These are phyloP conservation scores for Fulica atra DNA, from an alignment of 2,113 vertebrate species.

Conservation along the genomic window DNA sequence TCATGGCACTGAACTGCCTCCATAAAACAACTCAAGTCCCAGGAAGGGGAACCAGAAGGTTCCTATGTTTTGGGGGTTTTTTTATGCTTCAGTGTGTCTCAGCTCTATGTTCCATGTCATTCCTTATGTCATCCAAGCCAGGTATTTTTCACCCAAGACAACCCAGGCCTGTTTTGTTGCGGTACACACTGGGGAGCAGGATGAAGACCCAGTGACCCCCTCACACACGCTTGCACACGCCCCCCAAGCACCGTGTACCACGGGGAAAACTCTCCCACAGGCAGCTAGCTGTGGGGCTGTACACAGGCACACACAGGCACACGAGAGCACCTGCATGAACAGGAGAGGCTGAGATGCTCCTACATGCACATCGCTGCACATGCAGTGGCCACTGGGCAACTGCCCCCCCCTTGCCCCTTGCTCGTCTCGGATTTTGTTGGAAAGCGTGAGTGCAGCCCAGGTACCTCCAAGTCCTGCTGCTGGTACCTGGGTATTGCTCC, in stretches of 20 bases:
- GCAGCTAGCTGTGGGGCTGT: fast-evolving
- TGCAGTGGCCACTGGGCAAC: fast-evolving
- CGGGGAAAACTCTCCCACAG: not conserved
- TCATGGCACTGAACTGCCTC: not conserved
- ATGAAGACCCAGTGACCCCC: not conserved
- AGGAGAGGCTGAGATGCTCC: not conserved
- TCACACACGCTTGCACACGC: fast-evolving
- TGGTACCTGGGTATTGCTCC: not conserved
- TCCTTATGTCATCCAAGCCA: not conserved
- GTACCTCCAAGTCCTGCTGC: not conserved
- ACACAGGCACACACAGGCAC: fast-evolving
- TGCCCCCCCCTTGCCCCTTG: not conserved
- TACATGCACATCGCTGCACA: fast-evolving
- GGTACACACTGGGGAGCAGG: not conserved
- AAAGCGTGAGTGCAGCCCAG: not conserved
- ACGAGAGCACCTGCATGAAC: too few relatives aligned
- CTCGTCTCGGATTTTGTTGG: not conserved
- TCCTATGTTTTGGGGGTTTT: not conserved
- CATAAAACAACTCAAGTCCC: not conserved
- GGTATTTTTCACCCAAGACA: not conserved
- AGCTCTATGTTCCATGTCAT: not conserved
- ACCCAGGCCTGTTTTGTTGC: not conserved
- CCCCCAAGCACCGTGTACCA: not conserved
- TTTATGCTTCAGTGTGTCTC: not conserved
- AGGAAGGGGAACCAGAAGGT: not conserved